Conservation (phyloP, 2,888 invertebrate genomes). For the Odontothrips loti region DNA sequence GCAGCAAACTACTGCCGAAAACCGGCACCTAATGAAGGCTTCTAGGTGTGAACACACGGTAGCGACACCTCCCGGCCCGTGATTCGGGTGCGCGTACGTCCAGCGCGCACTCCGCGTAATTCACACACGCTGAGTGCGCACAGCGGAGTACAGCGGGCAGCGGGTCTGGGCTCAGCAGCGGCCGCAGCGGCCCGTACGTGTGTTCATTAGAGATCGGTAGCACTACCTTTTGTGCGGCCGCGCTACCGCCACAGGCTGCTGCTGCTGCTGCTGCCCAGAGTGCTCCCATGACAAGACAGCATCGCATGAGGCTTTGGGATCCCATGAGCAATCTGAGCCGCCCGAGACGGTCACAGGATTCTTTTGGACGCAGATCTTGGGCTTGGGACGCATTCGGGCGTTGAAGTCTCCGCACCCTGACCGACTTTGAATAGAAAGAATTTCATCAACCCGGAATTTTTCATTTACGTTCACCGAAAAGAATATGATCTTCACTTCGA, state of each 20-base stretch:
- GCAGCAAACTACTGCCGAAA: constrained; percentile 8
- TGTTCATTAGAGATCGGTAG: constrained; percentile 19
- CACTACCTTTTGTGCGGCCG: neutral
- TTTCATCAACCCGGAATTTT: neutral
- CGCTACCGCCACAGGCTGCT: neutral
- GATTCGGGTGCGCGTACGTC: neutral
- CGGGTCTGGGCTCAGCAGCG: too few relatives aligned
- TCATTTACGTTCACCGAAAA: neutral
- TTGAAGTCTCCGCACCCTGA: neutral
- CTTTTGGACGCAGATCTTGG: neutral
- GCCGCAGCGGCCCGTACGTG: neutral
- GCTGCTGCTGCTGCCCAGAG: neutral
- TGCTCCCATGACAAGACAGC: neutral
- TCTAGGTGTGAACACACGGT: neutral
- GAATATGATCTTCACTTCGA: too few relatives aligned
- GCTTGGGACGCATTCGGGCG: neutral
- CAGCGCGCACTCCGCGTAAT: neutral
- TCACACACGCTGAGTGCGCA: constrained; percentile 6
- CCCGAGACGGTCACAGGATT: neutral
- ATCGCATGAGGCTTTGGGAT: too few relatives aligned
- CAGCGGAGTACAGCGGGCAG: neutral
- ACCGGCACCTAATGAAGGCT: neutral
- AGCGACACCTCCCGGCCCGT: neutral
- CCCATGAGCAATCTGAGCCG: neutral
- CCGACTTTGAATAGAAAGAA: neutral